These are phyloP conservation scores for Molanna angustata DNA, from an alignment of 2,888 invertebrate genomes.

Conservation along the genomic window DNA sequence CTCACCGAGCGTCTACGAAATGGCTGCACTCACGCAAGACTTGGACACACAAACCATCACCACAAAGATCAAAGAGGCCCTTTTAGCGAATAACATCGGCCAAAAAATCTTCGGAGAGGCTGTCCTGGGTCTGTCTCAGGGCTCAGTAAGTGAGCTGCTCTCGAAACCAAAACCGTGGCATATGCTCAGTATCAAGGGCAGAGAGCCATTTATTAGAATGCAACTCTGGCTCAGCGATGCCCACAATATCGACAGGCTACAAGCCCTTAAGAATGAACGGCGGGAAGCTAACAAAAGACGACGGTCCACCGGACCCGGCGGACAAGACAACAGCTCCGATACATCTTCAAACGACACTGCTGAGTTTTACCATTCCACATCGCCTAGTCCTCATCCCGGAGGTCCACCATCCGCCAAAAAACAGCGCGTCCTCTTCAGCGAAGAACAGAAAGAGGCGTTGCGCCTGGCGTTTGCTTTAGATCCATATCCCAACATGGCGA, in stretches of 20 bases:
- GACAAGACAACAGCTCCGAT: conserved; percentile 83
- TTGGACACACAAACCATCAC: conserved; percentile 96
- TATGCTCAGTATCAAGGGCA: conserved; percentile 96
- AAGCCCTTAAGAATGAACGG: conserved; percentile 86
- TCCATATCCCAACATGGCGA: conserved; percentile 95
- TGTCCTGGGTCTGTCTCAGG: conserved; percentile 93
- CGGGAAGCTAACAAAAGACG: conserved; percentile 89
- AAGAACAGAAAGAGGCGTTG: conserved; percentile 96
- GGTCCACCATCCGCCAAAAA: conserved; percentile 88
- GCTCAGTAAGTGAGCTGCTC: conserved; percentile 93
- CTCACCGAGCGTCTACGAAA: conserved; percentile 95
- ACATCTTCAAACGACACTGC: conserved; percentile 87
- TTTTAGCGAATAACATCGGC: conserved; percentile 95
- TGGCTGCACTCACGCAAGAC: conserved; percentile 95
- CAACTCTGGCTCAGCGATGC: conserved; percentile 96
- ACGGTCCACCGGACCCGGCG: conserved; percentile 75
- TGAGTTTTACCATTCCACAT: conserved; percentile 83
- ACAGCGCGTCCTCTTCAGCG: conserved; percentile 94
- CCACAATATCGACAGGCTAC: conserved; percentile 90
- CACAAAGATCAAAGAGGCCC: conserved; percentile 94
- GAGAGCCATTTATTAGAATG: conserved; percentile 96
- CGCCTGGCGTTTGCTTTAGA: conserved; percentile 92
- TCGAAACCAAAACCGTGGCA: conserved; percentile 99
- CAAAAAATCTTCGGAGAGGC: conserved; percentile 99
- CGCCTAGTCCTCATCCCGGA: conserved; percentile 67